Conservation (phyloP, 2,113 vertebrate genomes). For the Otocyon megalotis region DNA sequence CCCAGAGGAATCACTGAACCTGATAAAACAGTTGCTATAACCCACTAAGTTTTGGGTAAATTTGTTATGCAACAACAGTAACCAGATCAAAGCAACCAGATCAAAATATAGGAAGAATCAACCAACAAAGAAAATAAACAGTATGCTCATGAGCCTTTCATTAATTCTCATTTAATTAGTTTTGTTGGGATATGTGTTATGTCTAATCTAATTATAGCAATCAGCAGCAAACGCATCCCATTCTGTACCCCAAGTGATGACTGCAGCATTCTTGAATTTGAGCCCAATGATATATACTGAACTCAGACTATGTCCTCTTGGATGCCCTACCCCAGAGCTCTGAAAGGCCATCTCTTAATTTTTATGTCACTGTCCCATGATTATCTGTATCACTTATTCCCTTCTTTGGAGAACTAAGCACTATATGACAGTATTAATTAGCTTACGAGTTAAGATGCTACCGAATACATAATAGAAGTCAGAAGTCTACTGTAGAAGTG, state of each 20-base stretch:
- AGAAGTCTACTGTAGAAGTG: neutral
- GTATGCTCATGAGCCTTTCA: neutral
- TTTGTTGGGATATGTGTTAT: neutral
- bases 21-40: neutral
- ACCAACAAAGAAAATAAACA: constrained; percentile 35
- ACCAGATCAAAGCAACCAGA: neutral
- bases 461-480: neutral
- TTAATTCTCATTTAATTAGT: neutral
- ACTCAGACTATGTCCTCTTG: neutral
- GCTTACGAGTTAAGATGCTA: neutral
- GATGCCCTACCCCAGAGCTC: neutral
- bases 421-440: constrained; percentile 12
- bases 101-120: constrained; percentile 9
- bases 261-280: neutral
- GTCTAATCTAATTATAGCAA: neutral
- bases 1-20: neutral
- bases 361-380: neutral
- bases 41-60: neutral
- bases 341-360: constrained; percentile 28
- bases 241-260: neutral
- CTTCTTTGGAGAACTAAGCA: neutral
- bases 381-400: neutral
- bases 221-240: neutral
- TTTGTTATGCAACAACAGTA: constrained; percentile 17
- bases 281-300: neutral